Evolutionary conservation across 2,113 vertebrate genomes (phyloP).

Genomic region (Benitochromis conjunctus): DNA sequence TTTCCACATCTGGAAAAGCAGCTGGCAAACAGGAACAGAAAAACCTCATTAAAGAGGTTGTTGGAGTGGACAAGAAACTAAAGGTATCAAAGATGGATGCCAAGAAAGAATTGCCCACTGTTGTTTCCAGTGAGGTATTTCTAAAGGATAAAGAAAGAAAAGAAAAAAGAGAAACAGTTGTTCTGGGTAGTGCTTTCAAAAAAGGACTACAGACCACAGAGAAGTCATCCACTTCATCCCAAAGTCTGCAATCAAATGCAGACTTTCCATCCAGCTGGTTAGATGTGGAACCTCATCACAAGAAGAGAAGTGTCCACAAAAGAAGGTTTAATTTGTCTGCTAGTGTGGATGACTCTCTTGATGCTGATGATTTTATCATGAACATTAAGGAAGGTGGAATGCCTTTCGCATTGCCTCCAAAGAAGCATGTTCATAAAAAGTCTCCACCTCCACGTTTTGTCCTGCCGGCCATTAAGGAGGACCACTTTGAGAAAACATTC

Average conservation of each 20-base stretch:
- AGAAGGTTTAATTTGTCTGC: slow-evolving; percentile 60
- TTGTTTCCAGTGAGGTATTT: background rate
- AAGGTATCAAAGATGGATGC: background rate
- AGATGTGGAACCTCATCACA: slow-evolving; percentile 63
- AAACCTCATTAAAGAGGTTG: background rate
- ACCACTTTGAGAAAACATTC: slow-evolving; percentile 84
- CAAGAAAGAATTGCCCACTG: background rate
- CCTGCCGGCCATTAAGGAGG: slow-evolving; percentile 90
- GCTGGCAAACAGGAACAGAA: background rate
- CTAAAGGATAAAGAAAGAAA: background rate
- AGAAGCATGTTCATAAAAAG: slow-evolving; percentile 80
- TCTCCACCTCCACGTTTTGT: slow-evolving; percentile 77
- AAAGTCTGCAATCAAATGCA: slow-evolving; percentile 18
- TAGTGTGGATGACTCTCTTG: slow-evolving; percentile 75
- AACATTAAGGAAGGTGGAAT: slow-evolving; percentile 87
- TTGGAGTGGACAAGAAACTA: background rate
- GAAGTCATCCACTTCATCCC: background rate
- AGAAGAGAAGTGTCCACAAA: slow-evolving; percentile 45
- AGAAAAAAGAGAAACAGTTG: background rate
- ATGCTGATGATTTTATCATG: slow-evolving; percentile 83
- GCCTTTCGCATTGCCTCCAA: slow-evolving; percentile 80
- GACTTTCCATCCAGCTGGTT: slow-evolving; percentile 59
- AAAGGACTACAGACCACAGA: background rate
- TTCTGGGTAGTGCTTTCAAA: background rate
- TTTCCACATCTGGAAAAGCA: background rate